phyloP scores from a whole-genome alignment of 2,797 vertebrate genomes.

The Eulemur rubriventer region DNA sequence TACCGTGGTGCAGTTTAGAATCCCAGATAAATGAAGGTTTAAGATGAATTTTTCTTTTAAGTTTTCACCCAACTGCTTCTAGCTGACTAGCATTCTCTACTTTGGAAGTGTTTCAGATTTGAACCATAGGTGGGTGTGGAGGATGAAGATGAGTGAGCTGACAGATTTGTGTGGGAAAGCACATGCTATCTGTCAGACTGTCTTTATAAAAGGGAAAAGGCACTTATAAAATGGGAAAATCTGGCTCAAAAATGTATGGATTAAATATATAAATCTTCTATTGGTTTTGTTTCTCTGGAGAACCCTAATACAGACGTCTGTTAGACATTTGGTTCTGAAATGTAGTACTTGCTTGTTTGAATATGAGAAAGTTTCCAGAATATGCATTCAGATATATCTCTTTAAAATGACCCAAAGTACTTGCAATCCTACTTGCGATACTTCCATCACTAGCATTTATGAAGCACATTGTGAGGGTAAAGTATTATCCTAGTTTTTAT shows the following conservation, averaged over 20 bases:
- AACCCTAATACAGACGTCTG: background rate
- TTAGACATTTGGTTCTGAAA: background rate
- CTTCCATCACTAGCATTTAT: background rate
- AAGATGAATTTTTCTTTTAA: conserved; percentile 10
- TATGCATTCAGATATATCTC: background rate
- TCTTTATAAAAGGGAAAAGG: conserved; percentile 54
- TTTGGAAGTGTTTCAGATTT: conserved; percentile 64
- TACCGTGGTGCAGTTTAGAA: background rate
- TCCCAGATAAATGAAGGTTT: background rate
- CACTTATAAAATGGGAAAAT: conserved; percentile 61
- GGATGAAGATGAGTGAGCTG: conserved; percentile 57
- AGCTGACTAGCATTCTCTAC: conserved; percentile 53
- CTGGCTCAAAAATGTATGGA: conserved; percentile 58
- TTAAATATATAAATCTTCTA: conserved; percentile 13
- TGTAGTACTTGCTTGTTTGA: background rate
- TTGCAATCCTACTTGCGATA: background rate
- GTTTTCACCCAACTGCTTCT: background rate
- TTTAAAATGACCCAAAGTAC: background rate
- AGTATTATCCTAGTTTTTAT: background rate
- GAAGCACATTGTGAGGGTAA: background rate
- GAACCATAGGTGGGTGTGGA: conserved; percentile 65
- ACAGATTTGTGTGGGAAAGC: conserved; percentile 74
- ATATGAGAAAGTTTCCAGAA: background rate
- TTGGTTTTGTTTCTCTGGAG: background rate
- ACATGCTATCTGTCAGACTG: conserved; percentile 62